A percentile compares a stretch with the other conserved stretches of the same genome.
Evolutionary conservation across 2,888 invertebrate species (phyloP).

Genomic region (Atrina japonica): DNA sequence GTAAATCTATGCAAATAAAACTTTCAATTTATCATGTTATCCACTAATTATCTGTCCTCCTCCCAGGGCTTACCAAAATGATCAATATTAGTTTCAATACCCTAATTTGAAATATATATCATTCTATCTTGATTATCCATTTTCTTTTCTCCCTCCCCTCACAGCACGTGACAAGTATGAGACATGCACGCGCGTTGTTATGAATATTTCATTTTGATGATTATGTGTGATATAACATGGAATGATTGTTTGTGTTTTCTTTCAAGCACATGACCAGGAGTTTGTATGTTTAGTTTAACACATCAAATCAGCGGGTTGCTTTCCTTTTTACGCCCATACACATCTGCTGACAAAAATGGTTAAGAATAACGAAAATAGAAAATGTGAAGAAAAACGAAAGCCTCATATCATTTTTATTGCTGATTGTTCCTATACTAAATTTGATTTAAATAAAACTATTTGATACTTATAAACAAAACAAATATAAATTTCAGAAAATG

Average conservation of each 20-base stretch:
- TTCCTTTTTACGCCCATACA: slow-evolving; percentile 14
- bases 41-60: slow-evolving; percentile 41
- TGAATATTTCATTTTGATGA: slow-evolving; percentile 44
- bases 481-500: too few relatives aligned
- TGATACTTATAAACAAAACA: too few relatives aligned
- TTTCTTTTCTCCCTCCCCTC: slow-evolving; percentile 40
- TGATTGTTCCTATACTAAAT: too few relatives aligned
- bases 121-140: slow-evolving; percentile 36
- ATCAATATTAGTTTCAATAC: slow-evolving; percentile 43
- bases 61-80: slow-evolving; percentile 39
- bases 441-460: too few relatives aligned
- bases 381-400: too few relatives aligned
- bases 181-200: slow-evolving; percentile 47
- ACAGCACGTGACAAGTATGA: slow-evolving; percentile 43
- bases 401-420: too few relatives aligned
- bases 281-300: slow-evolving; percentile 37
- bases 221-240: slow-evolving; percentile 45
- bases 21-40: slow-evolving; percentile 38
- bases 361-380: too few relatives aligned
- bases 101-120: slow-evolving; percentile 39
- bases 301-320: slow-evolving; percentile 58
- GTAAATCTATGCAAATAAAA: slow-evolving; percentile 40
- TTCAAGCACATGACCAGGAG: slow-evolving; percentile 31
- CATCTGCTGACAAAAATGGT: too few relatives aligned
- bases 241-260: slow-evolving; percentile 31